phyloP scores from a whole-genome alignment of 2,888 invertebrate genomes.

The Diplazon laetatorius region DNA sequence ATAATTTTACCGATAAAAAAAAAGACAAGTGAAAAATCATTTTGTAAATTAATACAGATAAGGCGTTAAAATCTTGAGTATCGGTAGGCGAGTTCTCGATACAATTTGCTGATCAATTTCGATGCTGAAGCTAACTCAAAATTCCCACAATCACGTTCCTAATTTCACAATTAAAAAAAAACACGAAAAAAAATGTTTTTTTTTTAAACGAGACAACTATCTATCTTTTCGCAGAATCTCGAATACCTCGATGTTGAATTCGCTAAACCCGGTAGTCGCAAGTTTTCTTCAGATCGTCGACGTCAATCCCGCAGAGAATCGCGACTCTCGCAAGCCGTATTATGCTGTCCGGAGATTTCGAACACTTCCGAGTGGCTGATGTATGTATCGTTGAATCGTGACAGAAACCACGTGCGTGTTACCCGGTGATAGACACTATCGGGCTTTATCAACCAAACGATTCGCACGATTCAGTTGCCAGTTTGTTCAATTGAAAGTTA shows the following conservation, averaged over 20 bases:
- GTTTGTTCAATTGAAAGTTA: slow-evolving; percentile 2
- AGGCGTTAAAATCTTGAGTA: background rate
- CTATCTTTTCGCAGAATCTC: background rate
- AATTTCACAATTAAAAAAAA: background rate
- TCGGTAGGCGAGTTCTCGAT: no score
- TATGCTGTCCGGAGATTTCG: background rate
- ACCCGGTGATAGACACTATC: slow-evolving; percentile 19
- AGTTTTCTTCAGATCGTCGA: background rate
- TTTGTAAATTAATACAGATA: background rate
- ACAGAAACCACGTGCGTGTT: background rate
- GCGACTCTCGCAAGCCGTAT: background rate
- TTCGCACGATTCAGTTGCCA: slow-evolving; percentile 33
- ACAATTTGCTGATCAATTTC: no score
- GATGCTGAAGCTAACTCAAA: background rate
- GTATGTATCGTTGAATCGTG: background rate
- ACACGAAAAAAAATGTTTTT: no score
- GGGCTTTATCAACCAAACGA: slow-evolving; percentile 17
- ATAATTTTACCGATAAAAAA: background rate
- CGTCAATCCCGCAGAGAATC: background rate
- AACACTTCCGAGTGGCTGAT: background rate
- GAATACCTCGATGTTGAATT: background rate
- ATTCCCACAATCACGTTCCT: background rate
- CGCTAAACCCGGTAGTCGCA: background rate
- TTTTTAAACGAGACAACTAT: no score
- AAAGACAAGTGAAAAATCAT: no score